These are phyloP conservation scores for Chrysodeixis includens DNA, from an alignment of 2,888 invertebrate genomes.

Conservation along the genomic window DNA sequence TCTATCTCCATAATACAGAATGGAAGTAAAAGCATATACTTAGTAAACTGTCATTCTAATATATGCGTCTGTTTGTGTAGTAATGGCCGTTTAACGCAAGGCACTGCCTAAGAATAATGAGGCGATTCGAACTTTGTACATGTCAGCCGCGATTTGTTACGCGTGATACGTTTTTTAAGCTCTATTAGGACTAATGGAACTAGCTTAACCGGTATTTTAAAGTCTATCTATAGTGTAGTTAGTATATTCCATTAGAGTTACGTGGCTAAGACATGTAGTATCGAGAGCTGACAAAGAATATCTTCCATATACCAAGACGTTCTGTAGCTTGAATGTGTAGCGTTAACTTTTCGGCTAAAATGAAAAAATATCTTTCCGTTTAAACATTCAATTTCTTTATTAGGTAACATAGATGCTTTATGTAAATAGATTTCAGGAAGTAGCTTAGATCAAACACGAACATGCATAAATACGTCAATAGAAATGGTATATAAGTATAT, in stretches of 20 bases:
- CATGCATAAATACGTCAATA: neutral
- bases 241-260: neutral
- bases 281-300: too few species aligned
- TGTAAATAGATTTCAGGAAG: neutral
- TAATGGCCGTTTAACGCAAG: neutral
- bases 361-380: too few species aligned
- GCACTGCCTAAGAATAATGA: neutral
- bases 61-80: constrained; percentile 3
- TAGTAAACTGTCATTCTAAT: constrained; percentile 25
- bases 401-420: too few species aligned
- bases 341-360: too few species aligned
- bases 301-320: too few species aligned
- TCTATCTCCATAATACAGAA: constrained; percentile 19
- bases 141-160: neutral
- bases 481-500: neutral
- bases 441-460: neutral
- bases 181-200: neutral
- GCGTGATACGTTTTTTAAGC: constrained; percentile 3
- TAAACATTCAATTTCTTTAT: too few species aligned
- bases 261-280: neutral
- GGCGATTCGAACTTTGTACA: constrained; percentile 4
- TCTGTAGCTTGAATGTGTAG: too few species aligned
- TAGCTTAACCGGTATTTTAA: neutral
- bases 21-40: constrained; percentile 34
- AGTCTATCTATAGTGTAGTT: neutral